Base-by-base conservation (phyloP, 2,888 invertebrate genomes). In the Creontiades dilutus region DNA sequence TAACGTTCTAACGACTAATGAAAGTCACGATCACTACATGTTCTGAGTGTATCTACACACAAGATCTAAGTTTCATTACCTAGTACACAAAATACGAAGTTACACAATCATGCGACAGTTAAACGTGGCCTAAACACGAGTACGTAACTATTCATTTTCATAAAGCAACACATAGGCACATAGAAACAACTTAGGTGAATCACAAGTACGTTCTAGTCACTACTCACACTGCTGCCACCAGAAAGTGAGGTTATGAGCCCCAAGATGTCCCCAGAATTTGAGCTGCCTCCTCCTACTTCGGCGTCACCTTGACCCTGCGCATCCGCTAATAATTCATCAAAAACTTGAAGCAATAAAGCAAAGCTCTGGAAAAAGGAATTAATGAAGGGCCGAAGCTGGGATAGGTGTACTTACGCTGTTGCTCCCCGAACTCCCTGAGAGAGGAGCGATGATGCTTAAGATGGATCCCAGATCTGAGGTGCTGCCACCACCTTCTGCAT, bases 181-280 rank as follows among this genome's bases (percentile, higher is more conserved):
- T 52, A 82, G 14, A 81, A 46, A 81, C 82, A 82, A 19, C 23
- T n/a, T 23, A 52, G 23, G 13, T 46, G 46, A 75, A 27, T 13
- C 13, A 61, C 57, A 89, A 37, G 7, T 37, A 37, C 37, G 11
- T 37, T 55, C 27, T 7, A 87, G 7, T 37, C 48, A 19, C 37
- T 89, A 90, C 90, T 91, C 27, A 86, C 91, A 80, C 91, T 92
- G 91, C 91, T 91, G 90, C 91, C 86, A 13, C 92, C 92, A 13
- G 92, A 84, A 23, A 92, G 90, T 19, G 92, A 92, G 12, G 89
- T 89, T 52, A 92, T 76, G 28, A 92, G 78, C 23, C 90, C 91
- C 14, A 92, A 85, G 57, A 92, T 91, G 68, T 91, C 90, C 23
- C 92, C 91, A 28, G 92, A 92, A 90, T 91, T 91, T 0, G 92